A percentile compares a stretch with the other conserved stretches of the same genome.
These are phyloP conservation scores for Lasioglossum malachurum DNA, from an alignment of 2,888 invertebrate species.

Conservation along the genomic window DNA sequence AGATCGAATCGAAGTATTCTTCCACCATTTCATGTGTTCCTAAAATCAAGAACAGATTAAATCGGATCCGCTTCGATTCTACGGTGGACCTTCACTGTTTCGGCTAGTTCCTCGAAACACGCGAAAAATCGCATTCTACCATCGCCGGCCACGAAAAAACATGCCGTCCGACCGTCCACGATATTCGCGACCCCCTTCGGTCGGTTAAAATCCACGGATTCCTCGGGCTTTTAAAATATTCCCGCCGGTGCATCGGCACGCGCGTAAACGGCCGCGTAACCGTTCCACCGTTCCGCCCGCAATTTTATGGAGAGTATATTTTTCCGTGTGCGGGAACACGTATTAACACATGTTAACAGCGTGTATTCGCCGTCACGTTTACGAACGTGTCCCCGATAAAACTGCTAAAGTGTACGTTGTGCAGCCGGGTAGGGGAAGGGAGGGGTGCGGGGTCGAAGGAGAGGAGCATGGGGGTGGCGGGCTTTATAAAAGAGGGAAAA, in stretches of 20 bases:
- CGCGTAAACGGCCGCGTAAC: constrained; percentile 15
- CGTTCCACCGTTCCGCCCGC: not conserved
- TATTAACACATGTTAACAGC: constrained; percentile 34
- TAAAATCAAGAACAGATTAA: not conserved
- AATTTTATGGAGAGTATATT: constrained; percentile 18
- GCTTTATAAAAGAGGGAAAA: constrained; percentile 40
- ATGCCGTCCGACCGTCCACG: not conserved
- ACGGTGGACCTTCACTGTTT: not conserved
- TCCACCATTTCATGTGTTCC: too few relatives aligned
- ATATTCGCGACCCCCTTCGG: not conserved
- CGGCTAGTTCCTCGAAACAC: not conserved
- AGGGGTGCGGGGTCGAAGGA: not conserved
- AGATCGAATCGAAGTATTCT: too few relatives aligned
- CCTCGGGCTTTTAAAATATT: constrained; percentile 3
- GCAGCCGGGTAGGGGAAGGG: not conserved
- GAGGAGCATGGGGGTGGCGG: not conserved
- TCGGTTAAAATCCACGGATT: constrained; percentile 4
- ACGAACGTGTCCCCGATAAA: constrained; percentile 48
- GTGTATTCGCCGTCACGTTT: constrained; percentile 11
- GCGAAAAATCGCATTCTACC: not conserved
- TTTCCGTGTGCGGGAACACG: constrained; percentile 20
- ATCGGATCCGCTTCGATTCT: too few relatives aligned
- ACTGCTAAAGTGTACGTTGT: constrained; percentile 34
- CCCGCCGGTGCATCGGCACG: not conserved
- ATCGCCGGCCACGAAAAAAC: not conserved